Conservation (phyloP, 2,113 vertebrate species). For the Aix galericulata region DNA sequence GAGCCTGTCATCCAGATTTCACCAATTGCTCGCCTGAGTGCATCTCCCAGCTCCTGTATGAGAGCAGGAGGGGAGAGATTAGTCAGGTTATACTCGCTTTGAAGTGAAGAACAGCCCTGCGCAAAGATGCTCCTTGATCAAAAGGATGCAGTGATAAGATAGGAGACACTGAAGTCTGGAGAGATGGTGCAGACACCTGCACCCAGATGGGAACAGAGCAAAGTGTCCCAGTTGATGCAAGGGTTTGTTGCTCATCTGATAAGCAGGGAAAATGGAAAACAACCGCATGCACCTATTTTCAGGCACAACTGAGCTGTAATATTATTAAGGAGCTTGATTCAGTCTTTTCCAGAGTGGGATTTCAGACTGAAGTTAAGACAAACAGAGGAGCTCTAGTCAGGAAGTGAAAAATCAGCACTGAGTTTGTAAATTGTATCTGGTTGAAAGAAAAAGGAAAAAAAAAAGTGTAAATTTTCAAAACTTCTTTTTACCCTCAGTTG, state of each 20-base stretch:
- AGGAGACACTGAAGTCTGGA: conserved; percentile 1
- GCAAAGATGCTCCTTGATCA: conserved; percentile 64
- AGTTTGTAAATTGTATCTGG: background rate
- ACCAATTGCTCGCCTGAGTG: background rate
- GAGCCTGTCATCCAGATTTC: conserved; percentile 10
- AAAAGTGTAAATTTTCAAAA: background rate
- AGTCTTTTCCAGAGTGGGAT: background rate
- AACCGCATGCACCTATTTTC: background rate
- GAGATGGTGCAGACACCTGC: conserved; percentile 27
- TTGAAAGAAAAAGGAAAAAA: background rate
- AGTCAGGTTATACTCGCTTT: conserved; percentile 6
- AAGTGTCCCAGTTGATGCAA: background rate
- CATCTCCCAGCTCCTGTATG: background rate
- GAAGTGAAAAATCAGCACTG: background rate
- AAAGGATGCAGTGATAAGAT: conserved; percentile 52
- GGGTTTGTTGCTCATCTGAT: conserved; percentile 18
- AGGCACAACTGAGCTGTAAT: background rate
- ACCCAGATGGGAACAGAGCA: background rate
- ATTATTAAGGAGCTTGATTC: background rate
- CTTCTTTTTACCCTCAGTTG: background rate
- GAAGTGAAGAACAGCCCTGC: conserved; percentile 25
- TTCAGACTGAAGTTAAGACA: background rate
- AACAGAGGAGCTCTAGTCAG: background rate
- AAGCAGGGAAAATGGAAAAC: conserved; percentile 30
- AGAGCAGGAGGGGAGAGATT: background rate